Evolutionary conservation across 2,797 vertebrate species (phyloP).

Genomic region (Pteronotus mesoamericanus): DNA sequence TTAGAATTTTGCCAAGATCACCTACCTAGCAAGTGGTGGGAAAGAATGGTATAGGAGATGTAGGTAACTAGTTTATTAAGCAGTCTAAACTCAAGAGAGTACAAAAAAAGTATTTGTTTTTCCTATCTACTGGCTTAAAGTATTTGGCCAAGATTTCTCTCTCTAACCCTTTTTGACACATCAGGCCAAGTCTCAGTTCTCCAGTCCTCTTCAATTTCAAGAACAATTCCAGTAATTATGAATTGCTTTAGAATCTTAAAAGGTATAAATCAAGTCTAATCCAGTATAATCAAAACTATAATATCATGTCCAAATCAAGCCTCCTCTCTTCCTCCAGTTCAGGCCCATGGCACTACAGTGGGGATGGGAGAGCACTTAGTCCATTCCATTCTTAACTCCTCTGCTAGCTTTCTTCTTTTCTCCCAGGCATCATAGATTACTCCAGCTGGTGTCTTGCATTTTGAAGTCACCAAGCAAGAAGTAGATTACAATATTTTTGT

Average conservation of each 20-base stretch:
- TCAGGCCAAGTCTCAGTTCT: neutral
- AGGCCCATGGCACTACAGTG: neutral
- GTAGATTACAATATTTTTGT: neutral
- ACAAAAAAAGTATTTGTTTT: slow-evolving; percentile 10
- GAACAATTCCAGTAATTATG: neutral
- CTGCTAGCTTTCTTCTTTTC: neutral
- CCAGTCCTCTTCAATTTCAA: neutral
- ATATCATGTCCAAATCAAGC: neutral
- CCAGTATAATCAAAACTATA: neutral
- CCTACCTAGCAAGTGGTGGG: neutral
- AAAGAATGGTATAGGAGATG: neutral
- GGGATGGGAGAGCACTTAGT: neutral
- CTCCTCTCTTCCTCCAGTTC: neutral
- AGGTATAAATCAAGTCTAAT: neutral
- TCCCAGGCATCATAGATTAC: neutral
- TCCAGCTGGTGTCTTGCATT: neutral
- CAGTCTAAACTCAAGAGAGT: neutral
- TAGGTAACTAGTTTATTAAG: neutral
- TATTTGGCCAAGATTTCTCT: neutral
- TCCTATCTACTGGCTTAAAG: neutral
- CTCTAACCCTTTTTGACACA: neutral
- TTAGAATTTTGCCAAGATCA: neutral
- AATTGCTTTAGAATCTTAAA: slow-evolving; percentile 5
- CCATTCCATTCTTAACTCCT: neutral
- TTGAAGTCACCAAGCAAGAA: neutral